Percentiles rank a stretch among this genome's conserved stretches.
phyloP scores from a whole-genome alignment of 2,797 vertebrate species.

The Amazona ochrocephala region DNA sequence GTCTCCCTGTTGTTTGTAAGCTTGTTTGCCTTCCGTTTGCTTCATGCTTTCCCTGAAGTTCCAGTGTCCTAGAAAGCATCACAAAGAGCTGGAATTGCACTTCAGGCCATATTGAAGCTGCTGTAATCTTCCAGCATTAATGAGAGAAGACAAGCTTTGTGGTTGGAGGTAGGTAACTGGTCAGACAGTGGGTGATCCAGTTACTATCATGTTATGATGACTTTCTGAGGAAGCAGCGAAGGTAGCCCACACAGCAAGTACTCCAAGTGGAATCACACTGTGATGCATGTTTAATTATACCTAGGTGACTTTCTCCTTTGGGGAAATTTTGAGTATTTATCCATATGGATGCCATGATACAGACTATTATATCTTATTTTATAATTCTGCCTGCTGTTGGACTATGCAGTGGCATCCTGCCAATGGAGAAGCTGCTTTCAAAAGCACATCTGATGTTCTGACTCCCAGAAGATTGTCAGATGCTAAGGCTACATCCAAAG shows the following conservation, averaged over 20 bases:
- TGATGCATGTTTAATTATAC: accelerated
- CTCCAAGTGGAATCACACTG: accelerated
- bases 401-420: not conserved
- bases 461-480: not conserved
- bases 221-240: not conserved
- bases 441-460: not conserved
- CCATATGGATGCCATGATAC: not conserved
- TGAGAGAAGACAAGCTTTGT: not conserved
- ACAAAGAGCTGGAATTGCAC: not conserved
- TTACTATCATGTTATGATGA: accelerated
- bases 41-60: not conserved
- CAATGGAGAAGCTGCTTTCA: not conserved
- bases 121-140: not conserved
- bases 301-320: not conserved
- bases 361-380: not conserved
- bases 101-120: not conserved
- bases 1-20: not conserved
- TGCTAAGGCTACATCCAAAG: not conserved
- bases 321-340: not conserved
- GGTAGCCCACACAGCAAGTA: not conserved
- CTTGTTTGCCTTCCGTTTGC: not conserved
- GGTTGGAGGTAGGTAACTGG: not conserved
- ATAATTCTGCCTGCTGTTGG: not conserved
- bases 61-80: not conserved
- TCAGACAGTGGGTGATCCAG: not conserved